A percentile compares a stretch with the other conserved stretches of the same genome.
These are phyloP conservation scores for Lysandra bellargus DNA, from an alignment of 2,888 invertebrate species.

Conservation along the genomic window DNA sequence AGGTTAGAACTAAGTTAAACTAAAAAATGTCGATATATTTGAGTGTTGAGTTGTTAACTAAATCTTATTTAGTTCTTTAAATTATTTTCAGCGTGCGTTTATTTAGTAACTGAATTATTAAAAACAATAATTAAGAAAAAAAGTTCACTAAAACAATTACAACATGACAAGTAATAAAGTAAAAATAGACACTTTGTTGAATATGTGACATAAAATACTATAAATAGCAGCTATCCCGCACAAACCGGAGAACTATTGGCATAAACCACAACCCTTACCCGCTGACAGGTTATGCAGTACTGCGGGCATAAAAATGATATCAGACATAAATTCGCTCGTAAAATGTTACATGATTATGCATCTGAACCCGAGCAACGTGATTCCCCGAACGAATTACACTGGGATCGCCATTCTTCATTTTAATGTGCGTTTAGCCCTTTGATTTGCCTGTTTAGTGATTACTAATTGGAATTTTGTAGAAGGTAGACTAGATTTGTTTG, in stretches of 20 bases:
- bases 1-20: no score
- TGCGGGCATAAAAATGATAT: constrained; percentile 56
- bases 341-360: constrained; percentile 53
- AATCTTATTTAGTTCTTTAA: no score
- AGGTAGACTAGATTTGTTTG: no score
- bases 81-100: no score
- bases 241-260: constrained; percentile 44
- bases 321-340: constrained; percentile 51
- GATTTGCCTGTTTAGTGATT: neutral
- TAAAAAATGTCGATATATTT: no score
- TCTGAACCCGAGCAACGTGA: constrained; percentile 47
- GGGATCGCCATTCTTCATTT: neutral
- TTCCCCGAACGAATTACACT: constrained; percentile 46
- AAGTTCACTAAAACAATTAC: no score
- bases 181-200: neutral
- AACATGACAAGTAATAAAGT: neutral
- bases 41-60: no score
- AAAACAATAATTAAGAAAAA: no score
- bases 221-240: neutral
- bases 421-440: neutral
- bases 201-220: neutral
- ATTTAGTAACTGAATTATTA: no score
- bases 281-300: constrained; percentile 47
- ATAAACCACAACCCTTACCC: constrained; percentile 42
- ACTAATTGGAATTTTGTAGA: neutral